These are phyloP conservation scores for Reticulitermes lucifugus DNA, from an alignment of 2,888 invertebrate genomes.

Conservation along the genomic window DNA sequence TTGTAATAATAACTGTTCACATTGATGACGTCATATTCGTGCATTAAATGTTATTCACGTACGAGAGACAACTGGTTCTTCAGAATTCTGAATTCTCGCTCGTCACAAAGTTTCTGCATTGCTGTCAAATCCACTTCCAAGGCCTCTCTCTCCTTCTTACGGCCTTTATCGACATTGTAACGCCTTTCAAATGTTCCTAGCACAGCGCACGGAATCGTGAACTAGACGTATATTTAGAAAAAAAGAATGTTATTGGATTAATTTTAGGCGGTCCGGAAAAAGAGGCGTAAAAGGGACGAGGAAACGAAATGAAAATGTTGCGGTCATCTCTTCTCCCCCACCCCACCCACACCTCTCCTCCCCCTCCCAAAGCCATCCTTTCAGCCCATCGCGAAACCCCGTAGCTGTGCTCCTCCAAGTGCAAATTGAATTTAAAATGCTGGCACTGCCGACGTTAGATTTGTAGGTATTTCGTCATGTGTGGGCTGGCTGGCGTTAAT, in stretches of 20 bases:
- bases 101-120: too few species aligned
- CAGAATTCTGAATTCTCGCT: too few species aligned
- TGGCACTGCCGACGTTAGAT: slow-evolving; percentile 12
- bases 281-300: slow-evolving; percentile 1
- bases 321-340: slow-evolving; percentile 21
- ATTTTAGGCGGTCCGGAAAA: neutral
- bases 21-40: too few species aligned
- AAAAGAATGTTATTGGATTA: slow-evolving; percentile 29
- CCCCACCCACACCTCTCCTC: neutral
- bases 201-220: neutral
- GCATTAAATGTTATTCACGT: too few species aligned
- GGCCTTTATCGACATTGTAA: too few species aligned
- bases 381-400: neutral
- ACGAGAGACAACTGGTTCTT: too few species aligned
- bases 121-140: too few species aligned
- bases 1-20: too few species aligned
- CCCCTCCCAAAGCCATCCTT: too few species aligned
- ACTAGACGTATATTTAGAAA: neutral
- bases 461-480: slow-evolving; percentile 43
- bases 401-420: slow-evolving; percentile 37
- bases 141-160: too few species aligned
- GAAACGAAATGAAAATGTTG: slow-evolving; percentile 36
- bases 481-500: slow-evolving; percentile 31
- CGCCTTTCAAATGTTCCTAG: neutral
- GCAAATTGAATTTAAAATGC: slow-evolving; percentile 51